These are phyloP conservation scores for Mesocricetus auratus DNA, from an alignment of 2,113 vertebrate species.

Conservation along the genomic window DNA sequence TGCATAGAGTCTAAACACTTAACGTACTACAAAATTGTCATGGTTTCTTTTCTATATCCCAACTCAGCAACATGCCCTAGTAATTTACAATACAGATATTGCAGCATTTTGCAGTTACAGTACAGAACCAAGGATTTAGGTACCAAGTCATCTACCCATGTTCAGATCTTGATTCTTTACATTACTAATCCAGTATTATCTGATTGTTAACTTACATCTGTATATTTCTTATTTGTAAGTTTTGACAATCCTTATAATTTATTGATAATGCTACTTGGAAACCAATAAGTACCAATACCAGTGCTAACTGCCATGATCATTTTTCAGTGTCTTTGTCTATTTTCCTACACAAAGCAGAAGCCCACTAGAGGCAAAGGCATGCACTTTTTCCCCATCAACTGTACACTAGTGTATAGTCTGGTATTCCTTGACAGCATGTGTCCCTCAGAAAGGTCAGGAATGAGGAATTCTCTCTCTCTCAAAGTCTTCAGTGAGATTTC, in stretches of 20 bases:
- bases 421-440: neutral
- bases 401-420: neutral
- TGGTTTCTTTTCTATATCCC: neutral
- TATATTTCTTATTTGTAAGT: constrained; percentile 23
- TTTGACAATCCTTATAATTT: neutral
- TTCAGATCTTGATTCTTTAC: neutral
- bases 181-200: neutral
- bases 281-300: neutral
- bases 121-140: neutral
- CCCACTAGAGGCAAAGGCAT: neutral
- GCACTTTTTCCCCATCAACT: neutral
- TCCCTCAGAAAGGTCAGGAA: neutral
- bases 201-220: neutral
- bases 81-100: neutral
- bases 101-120: neutral
- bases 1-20: neutral
- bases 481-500: neutral
- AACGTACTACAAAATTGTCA: neutral
- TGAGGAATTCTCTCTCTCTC: neutral
- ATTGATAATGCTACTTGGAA: neutral
- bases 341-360: constrained; percentile 9
- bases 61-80: neutral
- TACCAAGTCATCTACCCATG: neutral
- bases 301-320: neutral
- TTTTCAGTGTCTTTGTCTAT: neutral